Conservation (phyloP, 2,113 vertebrate species). For the Dicentrarchus labrax region DNA sequence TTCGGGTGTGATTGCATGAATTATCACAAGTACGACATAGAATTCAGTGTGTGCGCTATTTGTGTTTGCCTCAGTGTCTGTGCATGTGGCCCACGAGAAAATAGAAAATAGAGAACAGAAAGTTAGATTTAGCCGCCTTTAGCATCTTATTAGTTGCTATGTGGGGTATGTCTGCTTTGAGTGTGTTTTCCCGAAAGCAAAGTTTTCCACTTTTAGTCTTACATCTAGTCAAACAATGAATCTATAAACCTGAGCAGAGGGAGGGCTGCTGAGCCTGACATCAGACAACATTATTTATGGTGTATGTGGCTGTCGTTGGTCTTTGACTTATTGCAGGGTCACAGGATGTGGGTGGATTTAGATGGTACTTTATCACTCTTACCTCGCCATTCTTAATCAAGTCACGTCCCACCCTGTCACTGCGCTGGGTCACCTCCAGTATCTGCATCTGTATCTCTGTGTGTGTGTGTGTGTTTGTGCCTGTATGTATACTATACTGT, state of each 20-base stretch:
- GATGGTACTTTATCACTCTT: conserved; percentile 81
- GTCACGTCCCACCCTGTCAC: conserved; percentile 76
- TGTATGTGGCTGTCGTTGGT: conserved; percentile 67
- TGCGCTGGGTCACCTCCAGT: conserved; percentile 79
- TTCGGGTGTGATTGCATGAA: conserved; percentile 69
- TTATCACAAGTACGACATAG: conserved; percentile 51
- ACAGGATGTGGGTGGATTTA: conserved; percentile 79
- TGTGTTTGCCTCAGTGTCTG: conserved; percentile 29
- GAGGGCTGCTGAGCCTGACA: conserved; percentile 52
- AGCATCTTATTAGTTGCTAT: conserved; percentile 51
- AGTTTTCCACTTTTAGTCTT: conserved; percentile 57
- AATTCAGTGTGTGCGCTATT: conserved; percentile 40
- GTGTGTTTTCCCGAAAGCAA: conserved; percentile 59
- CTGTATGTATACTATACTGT: conserved; percentile 39
- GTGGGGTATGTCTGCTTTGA: conserved; percentile 29
- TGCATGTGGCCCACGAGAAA: conserved; percentile 25
- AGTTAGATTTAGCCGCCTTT: conserved; percentile 41
- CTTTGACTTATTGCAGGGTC: conserved; percentile 81
- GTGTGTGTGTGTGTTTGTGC: conserved; percentile 40
- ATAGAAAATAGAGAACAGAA: conserved; percentile 28
- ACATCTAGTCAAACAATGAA: conserved; percentile 50
- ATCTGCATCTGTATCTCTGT: conserved; percentile 75
- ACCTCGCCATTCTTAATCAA: conserved; percentile 77
- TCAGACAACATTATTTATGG: conserved; percentile 77
- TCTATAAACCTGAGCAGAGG: conserved; percentile 50